Percentiles rank a stretch among this genome's conserved stretches.
Evolutionary conservation across 2,888 invertebrate species (phyloP).

Genomic region (Drosophila infuscata): DNA sequence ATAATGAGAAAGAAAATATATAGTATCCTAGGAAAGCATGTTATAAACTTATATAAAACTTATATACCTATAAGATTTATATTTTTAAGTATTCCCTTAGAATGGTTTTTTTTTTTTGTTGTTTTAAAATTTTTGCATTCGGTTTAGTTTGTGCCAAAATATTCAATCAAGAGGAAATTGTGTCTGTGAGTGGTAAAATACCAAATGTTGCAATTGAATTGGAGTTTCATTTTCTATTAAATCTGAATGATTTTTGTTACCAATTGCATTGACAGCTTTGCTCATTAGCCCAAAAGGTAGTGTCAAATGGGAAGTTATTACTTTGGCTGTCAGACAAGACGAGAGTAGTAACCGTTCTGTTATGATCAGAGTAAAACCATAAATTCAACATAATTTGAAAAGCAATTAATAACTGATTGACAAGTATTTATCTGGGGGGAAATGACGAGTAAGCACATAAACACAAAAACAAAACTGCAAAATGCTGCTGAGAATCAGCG

Average conservation of each 20-base stretch:
- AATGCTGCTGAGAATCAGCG: slow-evolving; percentile 22
- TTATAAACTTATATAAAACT: too few relatives aligned
- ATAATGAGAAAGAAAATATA: background rate
- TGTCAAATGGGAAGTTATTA: background rate
- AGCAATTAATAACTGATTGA: slow-evolving; percentile 84
- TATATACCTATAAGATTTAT: too few relatives aligned
- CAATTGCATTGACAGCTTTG: slow-evolving; percentile 27
- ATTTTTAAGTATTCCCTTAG: background rate
- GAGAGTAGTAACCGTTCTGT: background rate
- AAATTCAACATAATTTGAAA: slow-evolving; percentile 82
- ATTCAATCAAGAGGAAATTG: background rate
- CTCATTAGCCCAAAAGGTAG: slow-evolving; percentile 45
- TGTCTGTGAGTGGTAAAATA: background rate
- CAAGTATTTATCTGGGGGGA: slow-evolving; percentile 78
- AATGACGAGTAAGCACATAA: slow-evolving; percentile 32
- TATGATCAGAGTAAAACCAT: slow-evolving; percentile 45
- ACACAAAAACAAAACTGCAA: slow-evolving; percentile 35
- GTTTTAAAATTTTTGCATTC: background rate
- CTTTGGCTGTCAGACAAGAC: slow-evolving; percentile 50
- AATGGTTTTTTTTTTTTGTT: background rate
- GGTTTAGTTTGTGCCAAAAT: background rate
- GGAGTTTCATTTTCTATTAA: slow-evolving; percentile 6
- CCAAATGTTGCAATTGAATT: background rate
- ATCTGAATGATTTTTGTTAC: slow-evolving; percentile 27
- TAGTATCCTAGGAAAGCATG: background rate